phyloP scores from a whole-genome alignment of 2,888 invertebrate genomes.

The Chalcosyrphus nemorum region DNA sequence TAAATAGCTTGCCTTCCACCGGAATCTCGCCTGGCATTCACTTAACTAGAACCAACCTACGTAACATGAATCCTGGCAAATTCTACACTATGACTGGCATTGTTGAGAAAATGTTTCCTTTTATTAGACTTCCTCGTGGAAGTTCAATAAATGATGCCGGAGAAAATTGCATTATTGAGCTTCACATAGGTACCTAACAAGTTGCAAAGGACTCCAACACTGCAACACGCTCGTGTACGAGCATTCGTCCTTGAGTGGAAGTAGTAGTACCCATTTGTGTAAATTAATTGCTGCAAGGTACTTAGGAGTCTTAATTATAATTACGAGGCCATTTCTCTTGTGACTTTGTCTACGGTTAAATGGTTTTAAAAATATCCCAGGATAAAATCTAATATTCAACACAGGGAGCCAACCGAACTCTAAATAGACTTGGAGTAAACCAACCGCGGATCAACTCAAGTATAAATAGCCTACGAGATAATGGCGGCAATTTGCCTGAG shows the following conservation, averaged over 20 bases:
- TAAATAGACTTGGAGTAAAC: background rate
- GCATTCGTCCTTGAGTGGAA: too few species aligned
- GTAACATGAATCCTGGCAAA: background rate
- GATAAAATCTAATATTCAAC: background rate
- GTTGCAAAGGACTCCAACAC: background rate
- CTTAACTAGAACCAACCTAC: background rate
- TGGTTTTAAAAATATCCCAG: background rate
- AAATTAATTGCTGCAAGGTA: conserved; percentile 7
- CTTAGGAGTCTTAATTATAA: conserved; percentile 14
- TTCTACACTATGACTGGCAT: conserved; percentile 1
- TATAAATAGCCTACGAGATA: conserved; percentile 49
- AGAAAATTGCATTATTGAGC: conserved; percentile 45
- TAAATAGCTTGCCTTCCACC: conserved; percentile 1
- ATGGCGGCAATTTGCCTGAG: conserved; percentile 54
- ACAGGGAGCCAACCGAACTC: background rate
- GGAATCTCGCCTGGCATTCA: background rate
- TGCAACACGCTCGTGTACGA: background rate
- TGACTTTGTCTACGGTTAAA: background rate
- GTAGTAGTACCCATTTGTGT: background rate
- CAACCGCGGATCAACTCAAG: conserved; percentile 30
- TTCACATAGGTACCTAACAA: conserved; percentile 9
- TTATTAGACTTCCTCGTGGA: conserved; percentile 36
- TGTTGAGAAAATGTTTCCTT: conserved; percentile 35
- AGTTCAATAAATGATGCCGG: conserved; percentile 36
- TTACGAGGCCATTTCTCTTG: background rate